Conservation (phyloP, 2,797 vertebrate genomes). For the Oryzias dopingdopingensis region DNA sequence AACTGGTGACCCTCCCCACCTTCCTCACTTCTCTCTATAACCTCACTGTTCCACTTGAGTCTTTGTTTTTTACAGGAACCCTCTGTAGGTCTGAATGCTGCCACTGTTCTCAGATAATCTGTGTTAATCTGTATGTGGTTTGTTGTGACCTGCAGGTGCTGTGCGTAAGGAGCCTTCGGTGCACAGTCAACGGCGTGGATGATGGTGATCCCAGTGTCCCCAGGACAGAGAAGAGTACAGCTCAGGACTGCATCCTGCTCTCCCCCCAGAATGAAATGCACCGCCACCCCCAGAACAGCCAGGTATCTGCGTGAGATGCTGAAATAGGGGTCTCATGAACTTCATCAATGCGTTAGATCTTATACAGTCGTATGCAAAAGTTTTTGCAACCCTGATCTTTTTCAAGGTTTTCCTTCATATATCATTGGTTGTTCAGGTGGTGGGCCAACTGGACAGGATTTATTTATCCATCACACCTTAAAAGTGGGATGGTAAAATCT, state of each 20-base stretch:
- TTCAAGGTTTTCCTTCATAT: no score
- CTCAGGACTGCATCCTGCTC: conserved; percentile 77
- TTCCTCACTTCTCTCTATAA: no score
- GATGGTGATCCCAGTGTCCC: conserved; percentile 81
- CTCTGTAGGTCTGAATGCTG: no score
- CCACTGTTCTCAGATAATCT: no score
- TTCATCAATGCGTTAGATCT: no score
- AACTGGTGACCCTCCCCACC: no score
- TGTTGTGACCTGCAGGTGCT: conserved; percentile 47
- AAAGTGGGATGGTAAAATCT: no score
- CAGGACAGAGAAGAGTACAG: conserved; percentile 82
- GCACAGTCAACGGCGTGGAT: conserved; percentile 76
- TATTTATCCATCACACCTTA: no score
- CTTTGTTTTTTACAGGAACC: background rate
- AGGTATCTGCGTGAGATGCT: conserved; percentile 38
- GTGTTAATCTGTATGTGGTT: background rate
- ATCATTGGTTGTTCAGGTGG: no score
- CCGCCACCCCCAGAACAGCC: conserved; percentile 53
- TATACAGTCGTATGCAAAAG: no score
- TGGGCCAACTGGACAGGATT: no score
- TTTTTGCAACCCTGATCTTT: no score
- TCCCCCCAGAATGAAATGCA: conserved; percentile 64
- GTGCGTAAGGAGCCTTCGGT: conserved; percentile 52
- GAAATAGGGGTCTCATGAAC: background rate
- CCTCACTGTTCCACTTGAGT: background rate